Base-by-base conservation (phyloP, 2,888 invertebrate genomes). In the Cyclophora albipunctata region DNA sequence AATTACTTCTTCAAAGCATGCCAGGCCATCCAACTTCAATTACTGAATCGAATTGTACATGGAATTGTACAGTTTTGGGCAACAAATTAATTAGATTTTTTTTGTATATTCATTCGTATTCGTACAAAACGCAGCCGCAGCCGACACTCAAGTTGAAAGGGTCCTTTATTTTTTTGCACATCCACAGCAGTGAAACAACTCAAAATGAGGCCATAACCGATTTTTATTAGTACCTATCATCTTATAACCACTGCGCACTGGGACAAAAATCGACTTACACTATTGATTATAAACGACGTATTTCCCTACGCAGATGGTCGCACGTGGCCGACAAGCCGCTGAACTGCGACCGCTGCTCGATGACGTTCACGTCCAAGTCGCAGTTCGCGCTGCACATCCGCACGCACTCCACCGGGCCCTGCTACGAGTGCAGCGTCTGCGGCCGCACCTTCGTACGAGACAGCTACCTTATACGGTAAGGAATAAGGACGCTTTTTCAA, bases 351-450 rank as follows among this genome's bases (percentile, higher is more conserved):
- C 90, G 92, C 60, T 92, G 94, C 78, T 92, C 92, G 64, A 90
- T 93, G 83, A 92, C 93, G 55, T 94, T 94, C 80, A 93, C 92
- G 49, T 93, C 92, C 67, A 94, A 93, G 85, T 91, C 91, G 54
- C 93, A 93, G 84, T 94, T 94, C 81, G 92, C 93, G 57, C 89
- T 93, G 56, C 94, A 95, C 84, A 92, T 94, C 77, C 92, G 93
- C 82, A 92, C 92, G 56, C 94, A 94, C 82, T 90, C 92, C 7
- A 90, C 91, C 54, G 91, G 91, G 54, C 91, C 92, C 53, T 92
- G 92, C 71, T 94, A 92, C 81, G 92, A 93, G 79, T 94, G 94
- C 77, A 91, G 91, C 69, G 91, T 93, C 40, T 94, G 95, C 72
- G 92, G 93, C 2, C 91, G 93, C 53, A 92, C 92, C 47, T 95